Percentiles rank a stretch among this genome's conserved stretches.
These are phyloP conservation scores for Aphyosemion australe DNA, from an alignment of 2,113 vertebrate species.

Conservation along the genomic window DNA sequence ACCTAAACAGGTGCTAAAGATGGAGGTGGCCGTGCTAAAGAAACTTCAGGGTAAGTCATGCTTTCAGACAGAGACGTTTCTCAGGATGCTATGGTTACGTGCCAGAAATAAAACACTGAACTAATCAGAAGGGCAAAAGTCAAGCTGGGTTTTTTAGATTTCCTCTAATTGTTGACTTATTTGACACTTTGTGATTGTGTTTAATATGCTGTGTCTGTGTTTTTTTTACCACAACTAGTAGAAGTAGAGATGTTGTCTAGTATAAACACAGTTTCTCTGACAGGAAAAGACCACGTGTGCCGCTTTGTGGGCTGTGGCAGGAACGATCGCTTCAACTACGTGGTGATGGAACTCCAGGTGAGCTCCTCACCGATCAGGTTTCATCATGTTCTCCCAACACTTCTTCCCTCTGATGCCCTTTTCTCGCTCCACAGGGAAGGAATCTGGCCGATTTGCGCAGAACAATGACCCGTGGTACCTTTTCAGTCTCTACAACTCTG, in stretches of 20 bases:
- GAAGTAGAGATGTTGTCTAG: too few species aligned
- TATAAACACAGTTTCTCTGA: neutral
- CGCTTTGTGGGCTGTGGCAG: slow-evolving; percentile 97
- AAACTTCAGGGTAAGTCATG: slow-evolving; percentile 91
- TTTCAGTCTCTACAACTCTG: slow-evolving; percentile 91
- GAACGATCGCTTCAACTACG: slow-evolving; percentile 98
- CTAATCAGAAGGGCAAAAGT: neutral
- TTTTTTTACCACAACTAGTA: too few species aligned
- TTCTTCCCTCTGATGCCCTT: neutral
- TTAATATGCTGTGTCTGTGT: too few species aligned
- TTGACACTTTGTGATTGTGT: too few species aligned
- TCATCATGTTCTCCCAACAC: neutral
- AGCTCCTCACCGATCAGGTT: neutral
- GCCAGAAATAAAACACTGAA: neutral
- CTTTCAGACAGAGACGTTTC: neutral
- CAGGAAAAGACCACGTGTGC: slow-evolving; percentile 97
- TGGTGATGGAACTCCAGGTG: slow-evolving; percentile 99
- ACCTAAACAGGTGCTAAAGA: slow-evolving; percentile 98
- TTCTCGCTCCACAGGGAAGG: slow-evolving; percentile 82
- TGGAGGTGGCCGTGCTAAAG: slow-evolving; percentile 98
- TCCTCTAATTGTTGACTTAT: too few species aligned
- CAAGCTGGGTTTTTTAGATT: too few species aligned
- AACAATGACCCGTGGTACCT: slow-evolving; percentile 89
- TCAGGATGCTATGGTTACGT: neutral
- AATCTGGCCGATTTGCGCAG: slow-evolving; percentile 95